Evolutionary conservation across 2,888 invertebrate species (phyloP).

Genomic region (Gastrophysa polygoni): DNA sequence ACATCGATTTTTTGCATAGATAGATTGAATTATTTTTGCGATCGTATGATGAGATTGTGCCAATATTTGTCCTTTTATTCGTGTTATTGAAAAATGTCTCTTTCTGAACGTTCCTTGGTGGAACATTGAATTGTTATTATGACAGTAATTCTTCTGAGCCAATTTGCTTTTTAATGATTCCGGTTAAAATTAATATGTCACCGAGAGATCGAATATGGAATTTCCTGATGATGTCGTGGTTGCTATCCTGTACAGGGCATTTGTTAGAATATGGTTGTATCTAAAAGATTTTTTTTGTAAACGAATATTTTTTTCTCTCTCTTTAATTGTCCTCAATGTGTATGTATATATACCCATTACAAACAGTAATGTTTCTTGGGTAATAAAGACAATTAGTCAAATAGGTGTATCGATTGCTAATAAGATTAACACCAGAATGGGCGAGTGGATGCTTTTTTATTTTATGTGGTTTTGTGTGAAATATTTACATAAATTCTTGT

Average conservation of each 20-base stretch:
- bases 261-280: no score
- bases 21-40: neutral
- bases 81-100: neutral
- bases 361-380: no score
- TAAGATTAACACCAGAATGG: no score
- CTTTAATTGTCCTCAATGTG: no score
- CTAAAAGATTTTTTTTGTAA: no score
- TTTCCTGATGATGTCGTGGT: neutral
- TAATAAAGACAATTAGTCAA: no score
- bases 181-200: slow-evolving; percentile 1
- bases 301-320: no score
- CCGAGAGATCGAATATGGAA: slow-evolving; percentile 2
- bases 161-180: neutral
- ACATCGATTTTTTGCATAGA: slow-evolving; percentile 4
- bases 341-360: no score
- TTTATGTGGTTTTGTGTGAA: no score
- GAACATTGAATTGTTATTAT: neutral
- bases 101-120: neutral
- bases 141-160: neutral
- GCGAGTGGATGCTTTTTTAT: no score
- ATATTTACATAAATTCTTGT: no score
- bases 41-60: neutral
- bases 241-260: slow-evolving; percentile 3
- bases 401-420: no score
- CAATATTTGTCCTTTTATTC: neutral